Conservation (phyloP, 2,113 vertebrate genomes). For the Misgurnus anguillicaudatus region DNA sequence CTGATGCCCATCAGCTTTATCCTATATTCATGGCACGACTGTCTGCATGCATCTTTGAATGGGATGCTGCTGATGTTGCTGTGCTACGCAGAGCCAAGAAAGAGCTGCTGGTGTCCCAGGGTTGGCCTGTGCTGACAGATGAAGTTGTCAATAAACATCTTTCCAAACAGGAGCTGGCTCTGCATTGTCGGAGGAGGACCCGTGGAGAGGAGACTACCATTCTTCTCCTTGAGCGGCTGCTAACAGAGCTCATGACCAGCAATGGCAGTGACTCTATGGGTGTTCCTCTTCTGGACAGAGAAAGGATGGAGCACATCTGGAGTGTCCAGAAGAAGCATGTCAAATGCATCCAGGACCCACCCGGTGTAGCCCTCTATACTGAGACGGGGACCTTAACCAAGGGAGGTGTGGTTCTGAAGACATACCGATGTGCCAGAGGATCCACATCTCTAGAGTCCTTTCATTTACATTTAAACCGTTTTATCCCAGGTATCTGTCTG, state of each 20-base stretch:
- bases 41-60: too few relatives aligned
- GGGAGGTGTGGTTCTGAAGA: slow-evolving; percentile 13
- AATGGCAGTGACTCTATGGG: slow-evolving; percentile 21
- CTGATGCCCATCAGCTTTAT: too few relatives aligned
- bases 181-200: slow-evolving; percentile 21
- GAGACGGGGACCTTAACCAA: slow-evolving; percentile 15
- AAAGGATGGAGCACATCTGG: slow-evolving; percentile 37
- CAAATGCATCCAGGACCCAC: slow-evolving; percentile 32
- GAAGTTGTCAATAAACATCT: too few relatives aligned
- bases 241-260: background rate
- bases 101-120: too few relatives aligned
- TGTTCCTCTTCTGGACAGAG: slow-evolving; percentile 9
- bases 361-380: slow-evolving; percentile 38
- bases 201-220: slow-evolving; percentile 9
- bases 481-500: slow-evolving; percentile 31
- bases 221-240: slow-evolving; percentile 10
- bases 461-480: slow-evolving; percentile 28
- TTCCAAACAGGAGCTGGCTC: slow-evolving; percentile 7
- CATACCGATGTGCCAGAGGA: slow-evolving; percentile 19
- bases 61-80: too few relatives aligned
- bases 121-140: too few relatives aligned
- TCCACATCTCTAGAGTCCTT: slow-evolving; percentile 31
- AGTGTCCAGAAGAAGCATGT: slow-evolving; percentile 3
- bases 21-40: too few relatives aligned
- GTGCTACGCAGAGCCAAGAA: too few relatives aligned